A percentile compares a stretch with the other conserved stretches of the same genome.
These are phyloP conservation scores for Drosophila emarginata DNA, from an alignment of 2,888 invertebrate species.

Conservation along the genomic window DNA sequence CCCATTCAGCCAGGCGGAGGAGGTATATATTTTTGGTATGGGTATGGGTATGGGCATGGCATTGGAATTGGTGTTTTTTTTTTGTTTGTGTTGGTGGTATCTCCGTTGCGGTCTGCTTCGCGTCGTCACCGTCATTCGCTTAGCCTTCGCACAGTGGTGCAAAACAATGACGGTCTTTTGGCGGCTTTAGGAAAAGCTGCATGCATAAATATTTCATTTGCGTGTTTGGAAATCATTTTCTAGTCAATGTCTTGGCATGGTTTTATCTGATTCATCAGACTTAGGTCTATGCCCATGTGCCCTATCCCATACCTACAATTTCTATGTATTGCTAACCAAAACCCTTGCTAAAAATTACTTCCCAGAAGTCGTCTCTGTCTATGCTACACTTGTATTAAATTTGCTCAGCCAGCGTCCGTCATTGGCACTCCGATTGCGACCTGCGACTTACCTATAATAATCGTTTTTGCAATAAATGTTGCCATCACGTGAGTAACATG, in stretches of 20 bases:
- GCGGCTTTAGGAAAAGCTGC: constrained; percentile 39
- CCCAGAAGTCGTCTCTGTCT: constrained; percentile 27
- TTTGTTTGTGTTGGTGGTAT: constrained; percentile 36
- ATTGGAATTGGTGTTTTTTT: constrained; percentile 15
- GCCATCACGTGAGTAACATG: constrained; percentile 96
- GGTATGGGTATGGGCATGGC: constrained; percentile 5
- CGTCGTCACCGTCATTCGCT: constrained; percentile 46
- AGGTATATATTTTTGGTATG: neutral
- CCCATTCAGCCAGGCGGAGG: constrained; percentile 57
- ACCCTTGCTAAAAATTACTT: constrained; percentile 21
- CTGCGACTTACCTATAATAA: constrained; percentile 92
- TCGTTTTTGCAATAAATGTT: constrained; percentile 98
- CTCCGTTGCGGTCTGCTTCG: constrained; percentile 78
- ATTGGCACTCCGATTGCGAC: constrained; percentile 15
- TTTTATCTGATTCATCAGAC: constrained; percentile 79
- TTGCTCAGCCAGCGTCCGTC: constrained; percentile 2
- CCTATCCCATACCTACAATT: neutral
- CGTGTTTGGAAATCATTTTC: constrained; percentile 81
- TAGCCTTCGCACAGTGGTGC: constrained; percentile 69
- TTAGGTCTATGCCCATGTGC: constrained; percentile 5
- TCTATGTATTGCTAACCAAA: too few species aligned
- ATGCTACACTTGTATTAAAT: constrained; percentile 13
- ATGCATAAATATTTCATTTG: constrained; percentile 76
- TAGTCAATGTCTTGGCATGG: constrained; percentile 80
- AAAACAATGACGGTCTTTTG: constrained; percentile 59